Base-by-base conservation (phyloP, 2,888 invertebrate species). In the Zygogramma bicolorata region DNA sequence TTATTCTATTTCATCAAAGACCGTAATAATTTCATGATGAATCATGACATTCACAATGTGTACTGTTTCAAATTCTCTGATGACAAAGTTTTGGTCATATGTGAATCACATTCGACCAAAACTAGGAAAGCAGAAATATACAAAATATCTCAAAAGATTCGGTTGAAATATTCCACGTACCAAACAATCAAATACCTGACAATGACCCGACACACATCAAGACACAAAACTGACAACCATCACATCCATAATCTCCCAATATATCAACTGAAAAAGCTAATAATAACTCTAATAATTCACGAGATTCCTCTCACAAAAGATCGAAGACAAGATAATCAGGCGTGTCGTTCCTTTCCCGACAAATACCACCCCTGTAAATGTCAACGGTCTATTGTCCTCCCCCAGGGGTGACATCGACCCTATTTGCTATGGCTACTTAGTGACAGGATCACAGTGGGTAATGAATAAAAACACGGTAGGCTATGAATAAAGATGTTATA, bases 361-460 rank as follows among this genome's bases (percentile, higher is more conserved):
- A 75, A 74, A 66, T 72, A 73, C 75, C 65, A 78, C 78, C 77
- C 78, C 76, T 76, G 79, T 78, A 74, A 75, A 77, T 71, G 77
- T 78, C 76, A 80, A 79, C 77, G 74, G 71, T 59, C 70, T 63
- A 80, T 81, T 81, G 80, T 78, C 69, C 61, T 66, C 27, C 61
- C 68, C 67, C 75, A 72, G 76, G 80, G 77, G 78, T 75, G 79
- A 75, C 73, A 77, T 76, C 63, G 75, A 75, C 74, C 77, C 74
- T 75, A 83, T 84, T 82, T 79, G 83, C 82, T 81, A 82, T 82
- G 83, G 84, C 80, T 83, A 82, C 82, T 84, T 84, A 83, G 82
- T 81, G 81, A 79, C 81, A 77, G 75, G 66, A 71, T 71, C 77
- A 68, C 75, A 78, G 78, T 72, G 38, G 72, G 74, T 75, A 75